Base-by-base conservation (phyloP, 2,888 invertebrate species). In the Sepioteuthis lessoniana region DNA sequence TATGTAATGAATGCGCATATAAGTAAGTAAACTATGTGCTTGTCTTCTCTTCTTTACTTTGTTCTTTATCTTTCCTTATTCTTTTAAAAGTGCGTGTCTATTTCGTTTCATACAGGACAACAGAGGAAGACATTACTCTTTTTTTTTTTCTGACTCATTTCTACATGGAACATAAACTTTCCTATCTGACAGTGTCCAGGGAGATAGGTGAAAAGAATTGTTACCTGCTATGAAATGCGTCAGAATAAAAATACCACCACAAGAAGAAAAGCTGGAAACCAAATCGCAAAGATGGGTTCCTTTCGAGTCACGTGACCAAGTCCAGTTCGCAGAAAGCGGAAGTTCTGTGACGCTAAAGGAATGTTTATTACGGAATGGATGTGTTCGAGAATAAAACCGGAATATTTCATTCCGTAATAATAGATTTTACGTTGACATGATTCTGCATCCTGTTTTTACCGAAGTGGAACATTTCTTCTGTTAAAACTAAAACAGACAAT, bases 211-310 rank as follows among this genome's bases (percentile, higher is more conserved):
- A n/a, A 76, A 76, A 76, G 13, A n/a, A 76, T 76, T n/a, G 76
- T 93, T 93, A 93, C 93, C 93, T 93, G 93, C 50, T 92, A 47
- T 92, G 42, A 93, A 60, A 93, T 93, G 55, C 93, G 93, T 60
- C 93, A 93, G 60, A 38, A 91, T 50, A 47, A 47, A 93, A 60
- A 93, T 93, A 93, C 92, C 93, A 93, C 93, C 93, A 93, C 55
- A 35, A 60, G 55, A 60, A 93, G 55, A 93, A 93, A 93, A 93
- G 50, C 93, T 93, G 55, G 93, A 60, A 93, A 93, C 60, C 60
- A 93, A 93, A 50, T 93, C 93, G 35, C 60, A 93, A 93, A 93
- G 93, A 93, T 55, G 93, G 93, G 55, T 93, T 55, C 93, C 55
- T 46, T 60, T 35, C 50, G 60, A 93, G 60, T 93, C 93, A 93